Evolutionary conservation across 2,888 invertebrate genomes (phyloP), one percentile per base, ranked within the genome.

Genomic region (Aphidoletes aphidimyza): DNA sequence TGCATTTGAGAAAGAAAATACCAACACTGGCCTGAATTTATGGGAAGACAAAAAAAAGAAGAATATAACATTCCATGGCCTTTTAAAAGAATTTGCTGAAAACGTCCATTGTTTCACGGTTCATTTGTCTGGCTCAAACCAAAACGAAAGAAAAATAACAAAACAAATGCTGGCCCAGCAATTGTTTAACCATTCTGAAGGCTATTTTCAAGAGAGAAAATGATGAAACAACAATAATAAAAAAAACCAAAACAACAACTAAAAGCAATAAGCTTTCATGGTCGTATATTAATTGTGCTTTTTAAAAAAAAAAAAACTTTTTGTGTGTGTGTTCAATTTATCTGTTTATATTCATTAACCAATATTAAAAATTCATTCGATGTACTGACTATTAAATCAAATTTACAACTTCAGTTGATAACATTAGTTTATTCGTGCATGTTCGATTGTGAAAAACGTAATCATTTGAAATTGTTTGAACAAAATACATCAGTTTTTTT

Each of bases 51-150:
- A 69, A 69, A n/a, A n/a, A n/a, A n/a, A n/a, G n/a, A n/a, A n/a
- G n/a, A n/a, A n/a, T n/a, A n/a, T n/a, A n/a, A n/a, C n/a, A n/a
- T n/a, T n/a, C n/a, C 11, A 30, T 69, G 69, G 19, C 26, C 34
- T 69, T 69, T 69, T 14, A 69, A 69, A 69, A 69, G 69, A 30
- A 69, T 69, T 69, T 69, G 30, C 30, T 11, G 69, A 69, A 69
- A 69, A 30, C 14, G 69, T 69, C 34, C 34, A 69, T 69, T 69
- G 69, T 69, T 69, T 69, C 69, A 69, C n/a, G 69, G 69, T 69
- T 69, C 69, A 69, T 69, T 69, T 69, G 69, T 69, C 69, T 69
- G 69, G 69, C 6, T 54, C 22, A 69, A 69, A 54, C n/a, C n/a
- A n/a, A n/a, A n/a, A n/a, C n/a, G n/a, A n/a, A n/a, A n/a, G n/a